Conservation (phyloP, 2,888 invertebrate genomes). For the Tupiocoris notatus region DNA sequence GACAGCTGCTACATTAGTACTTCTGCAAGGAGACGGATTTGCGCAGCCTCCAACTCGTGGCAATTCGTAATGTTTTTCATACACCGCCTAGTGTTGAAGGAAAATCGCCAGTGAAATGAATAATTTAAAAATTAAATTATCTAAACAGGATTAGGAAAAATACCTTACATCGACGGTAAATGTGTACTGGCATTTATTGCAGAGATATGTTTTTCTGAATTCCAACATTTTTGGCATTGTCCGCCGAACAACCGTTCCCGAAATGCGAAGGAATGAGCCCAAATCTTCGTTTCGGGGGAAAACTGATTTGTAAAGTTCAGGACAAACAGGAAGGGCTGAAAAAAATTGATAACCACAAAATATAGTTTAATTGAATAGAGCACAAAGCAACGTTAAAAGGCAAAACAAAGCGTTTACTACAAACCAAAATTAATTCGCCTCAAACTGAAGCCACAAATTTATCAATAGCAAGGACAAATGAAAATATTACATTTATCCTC, state of each 20-base stretch:
- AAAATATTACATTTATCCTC: not conserved
- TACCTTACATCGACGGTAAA: conserved; percentile 61
- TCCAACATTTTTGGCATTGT: conserved; percentile 75
- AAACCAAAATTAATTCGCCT: no score
- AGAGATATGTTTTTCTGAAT: conserved; percentile 69
- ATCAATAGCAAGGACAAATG: not conserved
- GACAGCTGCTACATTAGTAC: conserved; percentile 58
- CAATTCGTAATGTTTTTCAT: conserved; percentile 64
- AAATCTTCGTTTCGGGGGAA: conserved; percentile 71
- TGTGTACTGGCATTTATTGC: conserved; percentile 72
- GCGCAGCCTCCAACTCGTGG: conserved; percentile 59
- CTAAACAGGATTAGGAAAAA: not conserved
- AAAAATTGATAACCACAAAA: conserved; percentile 55
- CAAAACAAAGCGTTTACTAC: no score
- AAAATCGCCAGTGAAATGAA: not conserved
- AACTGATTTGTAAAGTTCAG: conserved; percentile 64
- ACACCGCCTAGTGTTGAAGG: conserved; percentile 57
- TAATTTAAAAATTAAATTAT: not conserved
- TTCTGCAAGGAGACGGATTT: conserved; percentile 61
- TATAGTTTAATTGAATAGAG: not conserved
- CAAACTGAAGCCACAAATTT: no score
- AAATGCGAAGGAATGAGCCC: conserved; percentile 70
- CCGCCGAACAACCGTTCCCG: conserved; percentile 76
- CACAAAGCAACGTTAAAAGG: no score
- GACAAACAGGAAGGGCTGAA: conserved; percentile 66